Base-by-base conservation (phyloP, 2,888 invertebrate genomes). In the Tiliacea aurago region DNA sequence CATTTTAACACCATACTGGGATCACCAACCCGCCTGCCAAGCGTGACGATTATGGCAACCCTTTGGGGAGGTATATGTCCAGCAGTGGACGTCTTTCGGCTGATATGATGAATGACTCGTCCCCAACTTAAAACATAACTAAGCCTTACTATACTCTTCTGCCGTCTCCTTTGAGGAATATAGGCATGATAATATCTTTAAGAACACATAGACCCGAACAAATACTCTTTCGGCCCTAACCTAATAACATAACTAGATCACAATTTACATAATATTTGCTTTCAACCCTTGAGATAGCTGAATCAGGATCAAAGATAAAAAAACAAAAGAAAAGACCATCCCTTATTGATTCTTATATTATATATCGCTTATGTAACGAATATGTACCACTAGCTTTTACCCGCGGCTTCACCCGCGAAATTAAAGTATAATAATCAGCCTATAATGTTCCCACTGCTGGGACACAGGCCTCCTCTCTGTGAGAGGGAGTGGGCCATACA, bases 201-300 rank as follows among this genome's bases (percentile, higher is more conserved):
- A 51, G 37, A 73, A 45, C 33, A 76, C 47, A 23, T 15, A 66
- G 15, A 13, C 58, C 67, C 20, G 49, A 63, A 63, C 45, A 62
- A 78, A 78, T 72, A 56, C 51, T 59, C 33, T 65, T 45, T 51
- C 18, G 20, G 28, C 5, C 7, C n/a, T 9, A 64, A 55, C 43
- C 33, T 37, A 43, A 51, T n/a, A 18, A 43, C 10, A n/a, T 78
- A 78, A 79, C 67, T 55, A 33, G 72, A 83, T 70, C 55, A 53
- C 20, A 62, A 76, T 84, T 70, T 81, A 68, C 78, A 73, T 85
- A 76, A 61, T 64, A 66, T 76, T 79, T 55, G 51, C 69, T 23
- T 70, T 56, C 56, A 70, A 63, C 70, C 73, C 66, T 58, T 70
- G 10, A 53, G 33, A 53, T 37, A 45, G 62, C 66, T 64, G 68